Evolutionary conservation across 1,140 invertebrate species (phyloP).

Genomic region (Acyrthosiphon pisum): DNA sequence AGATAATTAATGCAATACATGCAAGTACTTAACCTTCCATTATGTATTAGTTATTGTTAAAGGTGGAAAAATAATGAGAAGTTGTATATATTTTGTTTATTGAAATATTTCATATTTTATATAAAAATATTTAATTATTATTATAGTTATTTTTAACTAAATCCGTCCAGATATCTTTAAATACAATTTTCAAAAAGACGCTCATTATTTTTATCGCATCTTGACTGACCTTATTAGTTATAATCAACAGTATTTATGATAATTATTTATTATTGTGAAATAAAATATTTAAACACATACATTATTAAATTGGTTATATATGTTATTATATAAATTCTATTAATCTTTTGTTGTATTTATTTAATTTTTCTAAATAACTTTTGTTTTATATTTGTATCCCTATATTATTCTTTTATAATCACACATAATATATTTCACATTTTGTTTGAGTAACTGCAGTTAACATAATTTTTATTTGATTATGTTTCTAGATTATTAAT

Average conservation of each 20-base stretch:
- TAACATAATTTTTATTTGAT: too few species aligned
- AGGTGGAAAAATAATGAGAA: not conserved
- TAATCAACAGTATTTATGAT: slow-evolving; percentile 6
- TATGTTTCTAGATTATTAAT: too few species aligned
- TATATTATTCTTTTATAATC: not conserved
- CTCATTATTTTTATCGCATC: not conserved
- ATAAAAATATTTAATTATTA: not conserved
- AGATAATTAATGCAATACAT: not conserved
- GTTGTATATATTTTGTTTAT: not conserved
- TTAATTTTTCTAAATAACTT: not conserved
- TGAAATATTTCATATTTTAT: not conserved
- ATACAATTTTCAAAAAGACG: not conserved
- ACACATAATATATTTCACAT: not conserved
- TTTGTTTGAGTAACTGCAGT: too few species aligned
- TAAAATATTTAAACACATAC: not conserved
- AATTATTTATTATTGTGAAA: not conserved
- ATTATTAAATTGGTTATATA: not conserved
- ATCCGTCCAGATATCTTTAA: not conserved
- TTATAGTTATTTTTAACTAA: not conserved
- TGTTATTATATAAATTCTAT: slow-evolving; percentile 7
- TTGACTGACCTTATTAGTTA: not conserved
- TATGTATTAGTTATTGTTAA: not conserved
- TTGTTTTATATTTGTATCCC: not conserved
- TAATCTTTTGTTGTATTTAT: not conserved
- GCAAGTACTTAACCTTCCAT: not conserved